These are phyloP conservation scores for Huso huso DNA, from an alignment of 2,797 vertebrate genomes.

Conservation along the genomic window DNA sequence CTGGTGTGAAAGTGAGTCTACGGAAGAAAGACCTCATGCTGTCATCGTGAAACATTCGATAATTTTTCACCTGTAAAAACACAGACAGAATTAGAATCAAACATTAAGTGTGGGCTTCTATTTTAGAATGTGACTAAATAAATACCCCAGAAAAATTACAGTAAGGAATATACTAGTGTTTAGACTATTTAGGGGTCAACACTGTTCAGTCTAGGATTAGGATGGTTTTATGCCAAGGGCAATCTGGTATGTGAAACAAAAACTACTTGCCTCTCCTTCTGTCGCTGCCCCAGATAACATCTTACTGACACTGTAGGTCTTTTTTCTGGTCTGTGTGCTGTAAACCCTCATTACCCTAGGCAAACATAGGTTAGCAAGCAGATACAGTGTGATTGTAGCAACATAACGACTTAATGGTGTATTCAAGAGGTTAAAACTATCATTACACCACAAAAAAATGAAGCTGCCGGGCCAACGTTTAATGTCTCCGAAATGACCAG, in stretches of 20 bases:
- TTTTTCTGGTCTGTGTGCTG: conserved; percentile 81
- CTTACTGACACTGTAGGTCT: conserved; percentile 85
- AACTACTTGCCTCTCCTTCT: conserved; percentile 78
- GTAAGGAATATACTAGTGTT: too few relatives aligned
- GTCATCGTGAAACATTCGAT: conserved; percentile 93
- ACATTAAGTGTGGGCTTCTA: not conserved
- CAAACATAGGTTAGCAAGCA: not conserved
- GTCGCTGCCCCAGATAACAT: conserved; percentile 70
- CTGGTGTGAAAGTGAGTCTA: conserved; percentile 87
- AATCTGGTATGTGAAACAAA: too few relatives aligned
- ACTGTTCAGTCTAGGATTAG: too few relatives aligned
- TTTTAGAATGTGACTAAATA: too few relatives aligned
- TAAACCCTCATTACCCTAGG: conserved; percentile 84
- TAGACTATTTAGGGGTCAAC: too few relatives aligned
- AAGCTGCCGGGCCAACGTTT: too few relatives aligned
- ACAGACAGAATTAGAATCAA: conserved; percentile 3
- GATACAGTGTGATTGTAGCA: too few relatives aligned
- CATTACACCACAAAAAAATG: too few relatives aligned
- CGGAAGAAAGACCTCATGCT: conserved; percentile 97
- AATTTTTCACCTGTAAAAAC: conserved; percentile 66
- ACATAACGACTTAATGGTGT: too few relatives aligned
- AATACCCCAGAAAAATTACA: too few relatives aligned
- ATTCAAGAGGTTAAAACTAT: not conserved
- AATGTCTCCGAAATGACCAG: too few relatives aligned
- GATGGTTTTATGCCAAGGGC: too few relatives aligned